Evolutionary conservation across 2,113 vertebrate species (phyloP).

Genomic region (Lampris incognitus): DNA sequence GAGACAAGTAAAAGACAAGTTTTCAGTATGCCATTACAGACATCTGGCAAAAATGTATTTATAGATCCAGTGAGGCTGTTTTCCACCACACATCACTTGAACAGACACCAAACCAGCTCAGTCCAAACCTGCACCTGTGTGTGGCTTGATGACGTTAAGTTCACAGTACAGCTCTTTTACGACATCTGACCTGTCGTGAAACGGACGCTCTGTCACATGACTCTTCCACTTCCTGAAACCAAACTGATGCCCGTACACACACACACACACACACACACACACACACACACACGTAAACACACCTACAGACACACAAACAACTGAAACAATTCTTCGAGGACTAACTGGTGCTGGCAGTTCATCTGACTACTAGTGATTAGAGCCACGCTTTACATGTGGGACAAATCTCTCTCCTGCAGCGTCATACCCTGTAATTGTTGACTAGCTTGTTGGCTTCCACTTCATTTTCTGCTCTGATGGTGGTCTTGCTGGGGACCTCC

Average conservation of each 20-base stretch:
- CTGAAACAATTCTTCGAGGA: neutral
- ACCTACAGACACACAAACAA: neutral
- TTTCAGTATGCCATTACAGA: neutral
- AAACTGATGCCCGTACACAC: conserved; percentile 79
- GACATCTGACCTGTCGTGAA: conserved; percentile 87
- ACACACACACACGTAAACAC: conserved; percentile 15
- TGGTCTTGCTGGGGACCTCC: conserved; percentile 79
- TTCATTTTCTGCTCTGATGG: conserved; percentile 84
- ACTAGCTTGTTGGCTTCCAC: conserved; percentile 89
- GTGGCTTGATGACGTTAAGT: conserved; percentile 81
- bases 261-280: conserved; percentile 7
- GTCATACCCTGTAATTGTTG: conserved; percentile 87
- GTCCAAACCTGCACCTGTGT: conserved; percentile 70
- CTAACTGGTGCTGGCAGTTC: neutral
- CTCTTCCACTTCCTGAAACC: conserved; percentile 95
- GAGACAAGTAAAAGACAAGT: conserved; percentile 1
- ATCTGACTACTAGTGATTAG: neutral
- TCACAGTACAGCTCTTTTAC: conserved; percentile 92
- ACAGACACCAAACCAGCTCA: neutral
- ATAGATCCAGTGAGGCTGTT: neutral
- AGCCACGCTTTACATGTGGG: neutral
- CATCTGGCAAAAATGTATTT: neutral
- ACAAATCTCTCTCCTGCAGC: neutral
- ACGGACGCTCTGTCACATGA: conserved; percentile 87
- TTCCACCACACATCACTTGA: neutral